Evolutionary conservation across 2,113 vertebrate species (phyloP), one percentile per base, ranked within the genome.

Genomic region (Cynopterus brachyotis): DNA sequence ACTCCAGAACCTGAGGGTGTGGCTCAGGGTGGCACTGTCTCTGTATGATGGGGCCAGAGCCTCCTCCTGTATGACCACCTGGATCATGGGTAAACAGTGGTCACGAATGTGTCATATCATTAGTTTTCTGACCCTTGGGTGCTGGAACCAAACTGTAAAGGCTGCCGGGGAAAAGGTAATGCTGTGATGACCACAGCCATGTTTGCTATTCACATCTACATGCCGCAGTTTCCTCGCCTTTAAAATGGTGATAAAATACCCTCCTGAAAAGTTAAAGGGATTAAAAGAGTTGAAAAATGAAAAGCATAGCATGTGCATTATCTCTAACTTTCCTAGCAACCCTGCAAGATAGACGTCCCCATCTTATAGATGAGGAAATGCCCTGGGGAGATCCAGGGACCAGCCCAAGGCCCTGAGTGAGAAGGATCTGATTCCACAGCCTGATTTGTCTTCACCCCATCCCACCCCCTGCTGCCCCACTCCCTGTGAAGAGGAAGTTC

Each of bases 381-480:
- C 22, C 55, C 42, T 88, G 6, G n/a, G 55, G 28, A 72, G 35
- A 10, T 15, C 64, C 37, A 59, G 92, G 15, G 45, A 17, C 32
- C 64, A 45, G 42, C 59, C 42, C 70, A 20, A 32, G 24, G 57
- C 73, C 28, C 35, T 3, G 73, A 88, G 6, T 10, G 7, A 35
- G 55, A 0, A 20, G 55, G 28, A 35, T 9, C 37, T 0, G 62
- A 53, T 26, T 62, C 47, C 40, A 11, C 10, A 35, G 16, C 40
- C 59, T 2, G 26, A 5, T 35, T 42, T 42, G 8, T 30, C 67
- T 70, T 45, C 0, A 0, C 32, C 40, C 42, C 26, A 42, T 17
- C 1, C 64, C 0, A 0, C 32, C 40, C 40, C 19, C 50, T 60
- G 3, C 64, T 2, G n/a, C 30, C 50, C 12, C 1, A 0, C 53